Conservation (phyloP, 2,888 invertebrate species). For the Thereva nobilitata region DNA sequence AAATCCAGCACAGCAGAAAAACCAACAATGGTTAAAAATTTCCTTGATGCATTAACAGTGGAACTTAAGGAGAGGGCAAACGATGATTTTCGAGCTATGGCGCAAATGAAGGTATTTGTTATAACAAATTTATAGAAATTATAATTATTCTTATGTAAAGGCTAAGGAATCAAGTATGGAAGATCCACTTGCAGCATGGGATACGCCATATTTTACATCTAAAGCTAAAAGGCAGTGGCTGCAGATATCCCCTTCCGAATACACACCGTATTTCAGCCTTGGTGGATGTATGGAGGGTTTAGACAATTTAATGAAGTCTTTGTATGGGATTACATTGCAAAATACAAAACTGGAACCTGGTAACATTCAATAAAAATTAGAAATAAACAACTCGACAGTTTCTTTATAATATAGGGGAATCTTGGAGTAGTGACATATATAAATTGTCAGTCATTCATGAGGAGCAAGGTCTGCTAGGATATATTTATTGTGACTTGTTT, state of each 20-base stretch:
- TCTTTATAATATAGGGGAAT: constrained; percentile 66
- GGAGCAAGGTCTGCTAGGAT: constrained; percentile 79
- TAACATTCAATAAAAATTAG: constrained; percentile 42
- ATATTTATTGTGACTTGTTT: constrained; percentile 97
- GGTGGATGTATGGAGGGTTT: constrained; percentile 97
- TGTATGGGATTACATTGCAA: constrained; percentile 81
- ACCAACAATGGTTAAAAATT: constrained; percentile 77
- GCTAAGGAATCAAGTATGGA: constrained; percentile 48
- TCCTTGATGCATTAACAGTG: constrained; percentile 75
- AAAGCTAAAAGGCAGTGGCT: constrained; percentile 74
- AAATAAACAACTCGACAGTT: not conserved
- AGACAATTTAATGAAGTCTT: constrained; percentile 79
- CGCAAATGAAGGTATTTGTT: constrained; percentile 67
- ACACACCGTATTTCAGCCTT: constrained; percentile 84
- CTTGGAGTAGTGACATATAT: constrained; percentile 86
- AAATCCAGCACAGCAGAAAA: constrained; percentile 84
- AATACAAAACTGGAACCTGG: constrained; percentile 73
- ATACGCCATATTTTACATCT: constrained; percentile 82
- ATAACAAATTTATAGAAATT: constrained; percentile 44
- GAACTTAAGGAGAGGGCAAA: constrained; percentile 71
- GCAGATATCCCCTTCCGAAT: constrained; percentile 72
- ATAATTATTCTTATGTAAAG: constrained; percentile 37
- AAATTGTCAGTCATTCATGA: constrained; percentile 90
- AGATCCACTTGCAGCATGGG: constrained; percentile 72
- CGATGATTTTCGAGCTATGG: constrained; percentile 77